phyloP scores from a whole-genome alignment of 2,797 vertebrate genomes.

The Sorex maritimensis region DNA sequence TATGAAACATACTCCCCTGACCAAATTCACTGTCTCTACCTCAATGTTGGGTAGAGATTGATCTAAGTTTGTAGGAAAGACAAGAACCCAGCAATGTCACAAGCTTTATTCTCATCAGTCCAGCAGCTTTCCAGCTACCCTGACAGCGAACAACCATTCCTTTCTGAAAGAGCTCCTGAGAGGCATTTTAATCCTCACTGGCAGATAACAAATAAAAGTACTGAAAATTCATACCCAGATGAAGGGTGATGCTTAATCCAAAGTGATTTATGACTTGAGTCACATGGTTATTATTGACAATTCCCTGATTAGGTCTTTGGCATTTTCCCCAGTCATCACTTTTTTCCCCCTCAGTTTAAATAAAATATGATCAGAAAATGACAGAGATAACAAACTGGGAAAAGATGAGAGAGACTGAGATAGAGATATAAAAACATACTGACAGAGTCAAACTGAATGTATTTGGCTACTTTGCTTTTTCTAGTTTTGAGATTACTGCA shows the following conservation, averaged over 20 bases:
- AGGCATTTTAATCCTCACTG: constrained; percentile 63
- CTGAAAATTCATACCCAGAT: constrained; percentile 49
- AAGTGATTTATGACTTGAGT: constrained; percentile 65
- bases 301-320: constrained; percentile 65
- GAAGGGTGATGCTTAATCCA: constrained; percentile 64
- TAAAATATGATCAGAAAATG: constrained; percentile 58
- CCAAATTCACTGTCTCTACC: not conserved
- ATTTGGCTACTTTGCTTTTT: constrained; percentile 2
- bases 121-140: not conserved
- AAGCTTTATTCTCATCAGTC: not conserved
- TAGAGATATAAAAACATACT: not conserved
- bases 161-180: constrained; percentile 12
- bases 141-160: not conserved
- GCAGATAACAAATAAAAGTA: constrained; percentile 64
- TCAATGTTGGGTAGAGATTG: not conserved
- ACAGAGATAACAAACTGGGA: not conserved
- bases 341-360: not conserved
- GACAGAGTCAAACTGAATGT: constrained; percentile 15
- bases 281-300: constrained; percentile 61
- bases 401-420: not conserved
- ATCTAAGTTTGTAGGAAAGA: not conserved
- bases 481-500: not conserved
- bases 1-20: not conserved
- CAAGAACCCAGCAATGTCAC: not conserved
- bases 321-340: constrained; percentile 45